phyloP scores from a whole-genome alignment of 37 sponge, comb jelly and placozoan species.

The Trichoplax adhaerens region DNA sequence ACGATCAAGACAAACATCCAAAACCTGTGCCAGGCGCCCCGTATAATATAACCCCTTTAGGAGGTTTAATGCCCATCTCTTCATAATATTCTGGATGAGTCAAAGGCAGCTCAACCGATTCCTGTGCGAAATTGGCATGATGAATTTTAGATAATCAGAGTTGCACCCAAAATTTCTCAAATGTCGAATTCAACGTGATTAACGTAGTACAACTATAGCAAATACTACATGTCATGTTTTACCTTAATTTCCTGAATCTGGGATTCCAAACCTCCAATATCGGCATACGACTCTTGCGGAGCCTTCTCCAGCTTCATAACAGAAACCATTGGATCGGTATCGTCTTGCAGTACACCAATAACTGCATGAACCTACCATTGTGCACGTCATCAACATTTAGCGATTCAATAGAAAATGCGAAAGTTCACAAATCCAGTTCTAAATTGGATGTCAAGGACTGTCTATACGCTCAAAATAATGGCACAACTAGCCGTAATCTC shows the following conservation, averaged over 20 bases:
- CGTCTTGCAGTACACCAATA: conserved; percentile 87
- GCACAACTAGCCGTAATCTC: background rate
- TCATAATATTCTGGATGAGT: conserved; percentile 99
- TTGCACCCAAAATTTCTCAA: background rate
- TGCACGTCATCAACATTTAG: no score
- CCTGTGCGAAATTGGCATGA: conserved; percentile 26
- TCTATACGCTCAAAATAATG: no score
- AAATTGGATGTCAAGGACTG: no score
- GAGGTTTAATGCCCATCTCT: conserved; percentile 97
- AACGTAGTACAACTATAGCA: no score
- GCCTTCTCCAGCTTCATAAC: conserved; percentile 99
- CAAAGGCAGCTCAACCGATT: conserved; percentile 92
- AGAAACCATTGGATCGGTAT: conserved; percentile 95
- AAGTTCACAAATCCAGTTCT: no score
- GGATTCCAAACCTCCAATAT: conserved; percentile 86
- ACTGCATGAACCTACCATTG: conserved; percentile 77
- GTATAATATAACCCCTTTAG: conserved; percentile 97
- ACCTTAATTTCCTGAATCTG: conserved; percentile 98
- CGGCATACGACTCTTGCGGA: conserved; percentile 93
- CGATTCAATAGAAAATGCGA: no score
- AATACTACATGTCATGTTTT: no score
- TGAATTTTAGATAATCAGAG: background rate
- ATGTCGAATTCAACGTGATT: no score
- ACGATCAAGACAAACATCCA: background rate
- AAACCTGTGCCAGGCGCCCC: conserved; percentile 96